A percentile compares a stretch with the other conserved stretches of the same genome.
Conservation (phyloP, 2,797 vertebrate genomes). For the Parauchenoglanis ngamensis region DNA sequence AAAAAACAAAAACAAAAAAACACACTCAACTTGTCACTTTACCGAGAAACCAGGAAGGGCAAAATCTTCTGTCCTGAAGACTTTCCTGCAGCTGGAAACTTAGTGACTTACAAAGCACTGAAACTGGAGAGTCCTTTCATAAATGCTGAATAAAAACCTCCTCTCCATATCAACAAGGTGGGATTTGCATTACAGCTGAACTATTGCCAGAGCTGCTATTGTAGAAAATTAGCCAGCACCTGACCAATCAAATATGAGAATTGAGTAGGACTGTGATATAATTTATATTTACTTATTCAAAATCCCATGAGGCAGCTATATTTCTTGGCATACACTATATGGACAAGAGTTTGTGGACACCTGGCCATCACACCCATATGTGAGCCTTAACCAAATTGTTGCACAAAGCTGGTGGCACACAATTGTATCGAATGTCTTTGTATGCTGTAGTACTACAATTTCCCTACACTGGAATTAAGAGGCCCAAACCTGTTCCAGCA, state of each 20-base stretch:
- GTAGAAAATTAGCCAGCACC: neutral
- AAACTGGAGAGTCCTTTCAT: neutral
- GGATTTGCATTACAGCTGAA: neutral
- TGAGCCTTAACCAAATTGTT: too few relatives aligned
- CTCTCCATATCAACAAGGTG: neutral
- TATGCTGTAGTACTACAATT: too few relatives aligned
- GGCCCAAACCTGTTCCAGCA: too few relatives aligned
- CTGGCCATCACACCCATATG: too few relatives aligned
- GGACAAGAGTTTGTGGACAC: too few relatives aligned
- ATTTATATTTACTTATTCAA: neutral
- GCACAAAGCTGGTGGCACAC: too few relatives aligned
- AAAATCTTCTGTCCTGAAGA: neutral
- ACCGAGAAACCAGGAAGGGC: neutral
- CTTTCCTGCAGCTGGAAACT: neutral
- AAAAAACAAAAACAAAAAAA: neutral
- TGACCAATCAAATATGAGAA: neutral
- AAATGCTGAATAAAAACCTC: neutral
- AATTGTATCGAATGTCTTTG: too few relatives aligned
- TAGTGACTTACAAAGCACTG: neutral
- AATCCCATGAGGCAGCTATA: neutral
- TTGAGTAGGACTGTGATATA: neutral
- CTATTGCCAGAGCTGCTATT: too few relatives aligned
- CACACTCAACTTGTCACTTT: neutral
- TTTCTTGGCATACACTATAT: neutral
- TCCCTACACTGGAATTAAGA: too few relatives aligned